Evolutionary conservation across 2,113 vertebrate species (phyloP), one percentile per base, ranked within the genome.

Genomic region (Callionymus lyra): DNA sequence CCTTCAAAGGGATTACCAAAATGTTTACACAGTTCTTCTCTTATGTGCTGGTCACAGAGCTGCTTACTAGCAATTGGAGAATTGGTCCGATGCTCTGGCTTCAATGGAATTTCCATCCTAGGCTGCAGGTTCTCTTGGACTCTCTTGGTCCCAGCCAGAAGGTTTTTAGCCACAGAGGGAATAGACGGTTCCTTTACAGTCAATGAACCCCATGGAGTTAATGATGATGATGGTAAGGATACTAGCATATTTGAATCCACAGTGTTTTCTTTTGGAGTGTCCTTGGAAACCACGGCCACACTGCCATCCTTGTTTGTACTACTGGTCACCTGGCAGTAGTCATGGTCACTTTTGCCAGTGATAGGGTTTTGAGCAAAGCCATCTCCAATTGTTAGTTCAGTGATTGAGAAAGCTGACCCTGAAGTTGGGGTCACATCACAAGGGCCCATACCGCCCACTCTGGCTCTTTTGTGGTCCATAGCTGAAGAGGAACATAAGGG

Each of bases 21-120:
- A 86, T 98, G 94, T 86, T 95, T 96, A 77, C 97, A 97, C 77
- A 98, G 92, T 82, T 98, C 94, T 14, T 90, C 92, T 76, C 94
- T 84, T 78, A 98, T 97, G 77, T 98, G 89, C 82, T 94, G 88
- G 86, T 98, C 93, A 56, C 91, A 79, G 66, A 96, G 89, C 78
- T 84, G 89, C 84, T 94, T 94, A 63, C 92, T 84, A 72, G 78
- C 83, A 84, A 70, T 82, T 72, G 74, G 53, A 6, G 56, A 50
- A n/a, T n/a, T n/a, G n/a, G n/a, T n/a, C n/a, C n/a, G n/a, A n/a
- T n/a, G n/a, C n/a, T n/a, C n/a, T n/a, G n/a, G n/a, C n/a, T n/a
- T n/a, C n/a, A n/a, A n/a, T n/a, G n/a, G n/a, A n/a, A n/a, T n/a
- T n/a, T n/a, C n/a, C n/a, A n/a, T n/a, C n/a, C n/a, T n/a, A n/a